Percentiles rank a stretch among this genome's conserved stretches.
Evolutionary conservation across 2,888 invertebrate species (phyloP).

Genomic region (Cephus sareptanus): DNA sequence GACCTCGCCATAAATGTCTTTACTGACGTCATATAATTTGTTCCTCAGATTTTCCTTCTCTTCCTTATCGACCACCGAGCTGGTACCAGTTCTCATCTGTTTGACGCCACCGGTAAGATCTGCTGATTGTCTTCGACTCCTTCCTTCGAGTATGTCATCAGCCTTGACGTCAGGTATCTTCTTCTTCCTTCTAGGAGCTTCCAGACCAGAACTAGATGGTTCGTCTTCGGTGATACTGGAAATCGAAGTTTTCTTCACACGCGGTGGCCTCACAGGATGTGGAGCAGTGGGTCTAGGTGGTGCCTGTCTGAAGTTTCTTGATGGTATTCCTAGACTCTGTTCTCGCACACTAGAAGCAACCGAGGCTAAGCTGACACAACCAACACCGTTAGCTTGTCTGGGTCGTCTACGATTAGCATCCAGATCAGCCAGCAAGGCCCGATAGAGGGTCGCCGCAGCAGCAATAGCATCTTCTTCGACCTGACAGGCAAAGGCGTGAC

Average conservation of each 20-base stretch:
- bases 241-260: slow-evolving; percentile 77
- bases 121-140: slow-evolving; percentile 36
- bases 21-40: slow-evolving; percentile 10
- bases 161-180: slow-evolving; percentile 53
- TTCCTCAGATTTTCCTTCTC: slow-evolving; percentile 26
- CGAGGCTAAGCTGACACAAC: slow-evolving; percentile 78
- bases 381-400: slow-evolving; percentile 79
- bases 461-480: slow-evolving; percentile 92
- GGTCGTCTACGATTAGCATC: slow-evolving; percentile 69
- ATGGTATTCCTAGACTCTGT: slow-evolving; percentile 31
- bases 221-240: slow-evolving; percentile 57
- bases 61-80: slow-evolving; percentile 14
- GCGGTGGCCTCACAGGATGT: slow-evolving; percentile 77
- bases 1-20: background rate
- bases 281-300: slow-evolving; percentile 27
- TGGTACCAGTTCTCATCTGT: background rate
- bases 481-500: slow-evolving; percentile 91
- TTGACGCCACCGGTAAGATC: background rate
- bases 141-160: slow-evolving; percentile 56
- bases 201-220: slow-evolving; percentile 55
- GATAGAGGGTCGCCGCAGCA: slow-evolving; percentile 90
- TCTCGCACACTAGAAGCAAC: slow-evolving; percentile 57
- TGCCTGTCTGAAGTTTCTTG: slow-evolving; percentile 24
- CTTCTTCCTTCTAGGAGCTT: slow-evolving; percentile 57
- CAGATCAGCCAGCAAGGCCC: slow-evolving; percentile 79